phyloP scores from a whole-genome alignment of 2,113 vertebrate genomes.

The Entelurus aequoreus region DNA sequence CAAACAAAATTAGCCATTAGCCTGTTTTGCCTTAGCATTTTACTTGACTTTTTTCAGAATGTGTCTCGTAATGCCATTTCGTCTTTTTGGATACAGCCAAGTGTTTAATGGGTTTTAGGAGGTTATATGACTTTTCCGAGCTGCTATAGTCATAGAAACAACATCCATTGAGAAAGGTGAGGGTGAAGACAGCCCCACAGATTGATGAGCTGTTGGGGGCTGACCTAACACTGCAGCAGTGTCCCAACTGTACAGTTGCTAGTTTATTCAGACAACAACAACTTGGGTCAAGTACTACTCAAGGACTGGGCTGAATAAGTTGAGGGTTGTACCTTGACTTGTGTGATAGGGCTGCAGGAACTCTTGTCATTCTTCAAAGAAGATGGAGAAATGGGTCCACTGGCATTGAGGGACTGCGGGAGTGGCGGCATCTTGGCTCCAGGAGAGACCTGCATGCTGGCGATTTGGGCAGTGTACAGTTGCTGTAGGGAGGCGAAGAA shows the following conservation, averaged over 20 bases:
- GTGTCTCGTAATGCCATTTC: conserved; percentile 43
- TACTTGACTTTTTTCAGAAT: conserved; percentile 25
- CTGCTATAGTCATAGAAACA: conserved; percentile 65
- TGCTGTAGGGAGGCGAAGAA: conserved; percentile 82
- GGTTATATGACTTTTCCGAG: conserved; percentile 24
- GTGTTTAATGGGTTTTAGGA: too few relatives aligned
- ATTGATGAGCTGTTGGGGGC: conserved; percentile 61
- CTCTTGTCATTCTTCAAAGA: conserved; percentile 97
- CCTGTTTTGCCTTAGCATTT: conserved; percentile 5
- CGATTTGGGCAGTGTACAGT: conserved; percentile 97
- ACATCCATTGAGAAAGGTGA: conserved; percentile 61
- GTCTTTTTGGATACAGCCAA: conserved; percentile 21
- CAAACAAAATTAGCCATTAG: conserved; percentile 9
- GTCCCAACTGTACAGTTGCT: conserved; percentile 28
- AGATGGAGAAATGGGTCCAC: conserved; percentile 91
- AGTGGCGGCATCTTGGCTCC: conserved; percentile 96
- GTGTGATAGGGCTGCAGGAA: conserved; percentile 92
- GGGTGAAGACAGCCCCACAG: conserved; percentile 58
- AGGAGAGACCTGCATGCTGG: conserved; percentile 99
- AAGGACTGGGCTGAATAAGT: conserved; percentile 25
- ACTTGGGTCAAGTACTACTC: conserved; percentile 59
- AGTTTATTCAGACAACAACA: conserved; percentile 42
- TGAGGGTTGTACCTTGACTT: conserved; percentile 83
- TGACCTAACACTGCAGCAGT: conserved; percentile 20
- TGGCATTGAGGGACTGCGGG: conserved; percentile 86